Conservation (phyloP, 2,113 vertebrate species). For the Euleptes europaea region DNA sequence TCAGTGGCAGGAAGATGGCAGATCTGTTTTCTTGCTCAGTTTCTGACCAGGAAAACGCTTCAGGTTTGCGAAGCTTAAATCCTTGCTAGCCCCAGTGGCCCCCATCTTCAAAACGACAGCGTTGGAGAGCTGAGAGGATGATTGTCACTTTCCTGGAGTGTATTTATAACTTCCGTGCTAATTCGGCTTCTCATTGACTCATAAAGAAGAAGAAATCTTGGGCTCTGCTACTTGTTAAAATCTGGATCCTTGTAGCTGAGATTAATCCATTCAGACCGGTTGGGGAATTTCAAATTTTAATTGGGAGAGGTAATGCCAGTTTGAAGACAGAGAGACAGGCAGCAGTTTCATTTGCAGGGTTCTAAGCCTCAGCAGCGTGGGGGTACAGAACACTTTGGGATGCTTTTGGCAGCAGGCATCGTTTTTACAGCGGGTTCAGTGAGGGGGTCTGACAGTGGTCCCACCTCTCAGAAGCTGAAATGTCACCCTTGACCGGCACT, state of each 20-base stretch:
- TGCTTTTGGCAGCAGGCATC: neutral
- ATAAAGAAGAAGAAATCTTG: slow-evolving; percentile 64
- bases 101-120: slow-evolving; percentile 58
- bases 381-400: slow-evolving; percentile 21
- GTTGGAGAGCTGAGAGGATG: slow-evolving; percentile 61
- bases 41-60: slow-evolving; percentile 63
- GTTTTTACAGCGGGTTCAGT: neutral
- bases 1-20: slow-evolving; percentile 52
- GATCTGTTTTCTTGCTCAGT: slow-evolving; percentile 61
- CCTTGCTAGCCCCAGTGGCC: slow-evolving; percentile 49
- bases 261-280: slow-evolving; percentile 68
- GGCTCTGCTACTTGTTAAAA: slow-evolving; percentile 67
- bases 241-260: slow-evolving; percentile 58
- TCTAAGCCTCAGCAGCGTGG: slow-evolving; percentile 33
- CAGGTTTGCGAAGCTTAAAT: slow-evolving; percentile 61
- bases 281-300: slow-evolving; percentile 58
- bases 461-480: neutral
- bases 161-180: slow-evolving; percentile 70
- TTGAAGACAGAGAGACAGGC: slow-evolving; percentile 30
- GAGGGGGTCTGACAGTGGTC: neutral
- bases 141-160: slow-evolving; percentile 62
- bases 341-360: slow-evolving; percentile 10
- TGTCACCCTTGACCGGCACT: neutral
- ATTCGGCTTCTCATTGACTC: slow-evolving; percentile 71
- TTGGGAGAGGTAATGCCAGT: slow-evolving; percentile 53